Conservation (phyloP, 2,888 invertebrate species). For the Ophioninae sp. region DNA sequence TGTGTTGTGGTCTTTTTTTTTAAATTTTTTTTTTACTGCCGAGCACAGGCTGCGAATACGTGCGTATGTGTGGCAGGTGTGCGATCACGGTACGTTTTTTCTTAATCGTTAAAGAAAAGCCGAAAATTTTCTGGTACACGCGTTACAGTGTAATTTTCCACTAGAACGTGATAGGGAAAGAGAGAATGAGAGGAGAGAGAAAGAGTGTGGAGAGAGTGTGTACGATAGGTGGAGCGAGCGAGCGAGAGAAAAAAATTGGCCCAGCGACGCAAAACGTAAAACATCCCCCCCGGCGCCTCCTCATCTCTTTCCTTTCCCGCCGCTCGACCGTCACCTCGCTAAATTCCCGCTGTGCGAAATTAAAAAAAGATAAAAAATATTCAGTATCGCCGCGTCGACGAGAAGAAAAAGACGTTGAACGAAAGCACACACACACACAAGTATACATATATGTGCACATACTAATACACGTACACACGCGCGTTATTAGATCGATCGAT, state of each 20-base stretch:
- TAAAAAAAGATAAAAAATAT: constrained; percentile 14
- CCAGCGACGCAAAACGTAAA: constrained; percentile 61
- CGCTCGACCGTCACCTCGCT: constrained; percentile 29
- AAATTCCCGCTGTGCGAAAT: constrained; percentile 18
- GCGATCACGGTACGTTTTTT: constrained; percentile 48
- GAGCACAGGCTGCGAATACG: constrained; percentile 28
- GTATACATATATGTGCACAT: background rate
- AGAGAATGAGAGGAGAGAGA: background rate
- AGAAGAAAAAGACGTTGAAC: constrained; percentile 5
- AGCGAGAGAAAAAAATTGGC: constrained; percentile 23
- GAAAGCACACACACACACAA: background rate
- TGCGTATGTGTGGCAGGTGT: constrained; percentile 52
- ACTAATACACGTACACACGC: background rate
- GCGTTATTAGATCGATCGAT: background rate
- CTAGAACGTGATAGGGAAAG: background rate
- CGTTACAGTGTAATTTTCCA: constrained; percentile 17
- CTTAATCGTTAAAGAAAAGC: constrained; percentile 67
- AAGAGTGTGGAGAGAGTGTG: background rate
- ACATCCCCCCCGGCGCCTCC: constrained; percentile 15
- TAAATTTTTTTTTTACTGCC: constrained; percentile 32
- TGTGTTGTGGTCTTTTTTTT: constrained; percentile 27
- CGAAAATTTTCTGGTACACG: constrained; percentile 68
- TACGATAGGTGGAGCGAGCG: background rate
- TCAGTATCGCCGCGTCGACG: background rate
- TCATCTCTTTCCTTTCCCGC: constrained; percentile 6